Conservation (phyloP, 2,113 vertebrate species). For the Xenopus laevis region DNA sequence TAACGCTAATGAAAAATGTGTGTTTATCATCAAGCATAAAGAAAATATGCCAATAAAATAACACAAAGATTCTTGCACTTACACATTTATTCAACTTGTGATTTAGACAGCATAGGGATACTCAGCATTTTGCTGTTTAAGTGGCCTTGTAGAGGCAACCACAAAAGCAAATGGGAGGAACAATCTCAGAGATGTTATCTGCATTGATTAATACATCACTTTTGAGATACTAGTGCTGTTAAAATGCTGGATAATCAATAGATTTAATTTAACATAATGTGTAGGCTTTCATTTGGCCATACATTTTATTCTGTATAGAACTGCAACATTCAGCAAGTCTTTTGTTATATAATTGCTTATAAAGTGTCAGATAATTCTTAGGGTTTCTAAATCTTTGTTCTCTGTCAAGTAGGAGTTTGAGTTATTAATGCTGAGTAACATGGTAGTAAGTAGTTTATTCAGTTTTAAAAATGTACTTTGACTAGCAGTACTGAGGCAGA, state of each 20-base stretch:
- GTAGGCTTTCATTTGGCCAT: background rate
- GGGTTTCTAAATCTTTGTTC: background rate
- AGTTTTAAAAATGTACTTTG: too few species aligned
- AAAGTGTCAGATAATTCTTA: background rate
- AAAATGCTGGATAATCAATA: slow-evolving; percentile 1
- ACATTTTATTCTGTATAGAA: background rate
- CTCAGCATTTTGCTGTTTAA: background rate
- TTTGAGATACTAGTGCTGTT: slow-evolving; percentile 3
- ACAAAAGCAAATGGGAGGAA: background rate
- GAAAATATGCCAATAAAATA: too few species aligned
- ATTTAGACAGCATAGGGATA: background rate
- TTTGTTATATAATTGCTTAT: slow-evolving; percentile 1
- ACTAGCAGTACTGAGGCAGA: too few species aligned
- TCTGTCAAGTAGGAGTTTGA: background rate
- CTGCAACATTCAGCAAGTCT: slow-evolving; percentile 1
- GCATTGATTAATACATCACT: background rate
- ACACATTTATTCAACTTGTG: background rate
- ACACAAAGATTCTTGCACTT: too few species aligned
- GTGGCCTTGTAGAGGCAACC: background rate
- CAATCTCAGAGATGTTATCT: background rate
- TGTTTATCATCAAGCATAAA: too few species aligned
- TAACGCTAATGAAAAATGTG: too few species aligned
- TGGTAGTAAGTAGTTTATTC: background rate
- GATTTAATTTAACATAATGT: background rate
- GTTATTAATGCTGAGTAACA: background rate